These are phyloP conservation scores for Cettia cetti DNA, from an alignment of 2,113 vertebrate species.

Conservation along the genomic window DNA sequence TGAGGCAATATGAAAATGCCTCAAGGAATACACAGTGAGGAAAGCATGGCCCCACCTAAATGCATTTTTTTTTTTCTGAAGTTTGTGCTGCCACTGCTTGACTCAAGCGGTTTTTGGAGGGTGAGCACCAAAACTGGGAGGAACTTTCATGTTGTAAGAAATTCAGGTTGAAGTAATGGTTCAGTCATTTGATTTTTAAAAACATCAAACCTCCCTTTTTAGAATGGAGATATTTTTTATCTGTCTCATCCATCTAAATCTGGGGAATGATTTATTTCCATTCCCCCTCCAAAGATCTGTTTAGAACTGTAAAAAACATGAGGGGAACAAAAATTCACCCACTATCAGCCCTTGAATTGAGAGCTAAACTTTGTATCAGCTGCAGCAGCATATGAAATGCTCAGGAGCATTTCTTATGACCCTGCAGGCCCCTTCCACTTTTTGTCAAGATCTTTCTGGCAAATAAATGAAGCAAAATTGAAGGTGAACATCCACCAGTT, in stretches of 20 bases:
- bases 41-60: slow-evolving; percentile 15
- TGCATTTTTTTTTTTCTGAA: not conserved
- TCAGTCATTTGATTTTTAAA: not conserved
- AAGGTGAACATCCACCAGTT: not conserved
- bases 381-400: not conserved
- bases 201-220: not conserved
- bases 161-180: not conserved
- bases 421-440: not conserved
- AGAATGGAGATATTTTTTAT: not conserved
- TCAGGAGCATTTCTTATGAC: too few species aligned
- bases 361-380: not conserved
- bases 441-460: not conserved
- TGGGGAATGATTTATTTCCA: not conserved
- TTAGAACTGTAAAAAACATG: not conserved
- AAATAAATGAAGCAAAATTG: not conserved
- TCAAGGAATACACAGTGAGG: not conserved
- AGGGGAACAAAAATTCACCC: not conserved
- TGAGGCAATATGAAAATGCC: slow-evolving; percentile 41
- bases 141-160: not conserved
- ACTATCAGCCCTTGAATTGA: not conserved
- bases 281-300: not conserved
- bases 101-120: not conserved
- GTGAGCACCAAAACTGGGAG: not conserved
- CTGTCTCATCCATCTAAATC: not conserved
- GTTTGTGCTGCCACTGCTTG: not conserved